These are phyloP conservation scores for Drosophila nannoptera DNA, from an alignment of 1,140 invertebrate genomes.

Conservation along the genomic window DNA sequence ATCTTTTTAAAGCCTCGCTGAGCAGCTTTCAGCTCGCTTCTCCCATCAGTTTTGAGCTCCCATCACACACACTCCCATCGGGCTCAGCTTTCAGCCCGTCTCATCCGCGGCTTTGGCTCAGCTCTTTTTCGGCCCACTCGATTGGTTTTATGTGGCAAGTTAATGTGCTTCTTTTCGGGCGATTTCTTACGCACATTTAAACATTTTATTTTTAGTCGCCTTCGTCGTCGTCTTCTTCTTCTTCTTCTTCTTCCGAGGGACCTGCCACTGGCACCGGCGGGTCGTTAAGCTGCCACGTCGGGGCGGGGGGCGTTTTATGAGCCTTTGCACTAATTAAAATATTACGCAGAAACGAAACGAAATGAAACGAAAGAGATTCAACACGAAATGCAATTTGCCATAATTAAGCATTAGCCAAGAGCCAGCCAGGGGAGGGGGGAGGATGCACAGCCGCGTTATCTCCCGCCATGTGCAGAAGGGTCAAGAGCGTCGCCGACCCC, in stretches of 20 bases:
- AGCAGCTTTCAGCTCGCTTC: no score
- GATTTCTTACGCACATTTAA: slow-evolving; percentile 53
- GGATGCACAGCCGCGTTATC: background rate
- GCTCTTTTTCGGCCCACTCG: slow-evolving; percentile 17
- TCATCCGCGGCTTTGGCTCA: background rate
- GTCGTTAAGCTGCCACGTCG: slow-evolving; percentile 62
- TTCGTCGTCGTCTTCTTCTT: slow-evolving; percentile 10
- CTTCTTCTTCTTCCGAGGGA: background rate
- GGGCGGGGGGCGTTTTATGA: slow-evolving; percentile 50
- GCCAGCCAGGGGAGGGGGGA: background rate
- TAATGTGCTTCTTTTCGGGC: slow-evolving; percentile 66
- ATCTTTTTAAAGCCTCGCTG: no score
- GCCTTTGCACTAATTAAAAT: slow-evolving; percentile 70
- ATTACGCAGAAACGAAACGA: slow-evolving; percentile 56
- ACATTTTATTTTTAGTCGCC: slow-evolving; percentile 52
- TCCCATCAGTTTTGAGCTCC: no score
- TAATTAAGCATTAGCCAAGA: slow-evolving; percentile 67
- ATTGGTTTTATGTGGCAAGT: slow-evolving; percentile 51
- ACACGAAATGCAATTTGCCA: slow-evolving; percentile 69
- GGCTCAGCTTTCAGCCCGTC: no score
- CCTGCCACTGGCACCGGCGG: slow-evolving; percentile 62
- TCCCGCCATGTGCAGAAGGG: slow-evolving; percentile 10
- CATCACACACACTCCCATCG: no score
- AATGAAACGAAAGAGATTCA: slow-evolving; percentile 17
- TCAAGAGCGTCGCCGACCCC: no score